phyloP scores from a whole-genome alignment of 2,888 invertebrate genomes.

The Selenia dentaria region DNA sequence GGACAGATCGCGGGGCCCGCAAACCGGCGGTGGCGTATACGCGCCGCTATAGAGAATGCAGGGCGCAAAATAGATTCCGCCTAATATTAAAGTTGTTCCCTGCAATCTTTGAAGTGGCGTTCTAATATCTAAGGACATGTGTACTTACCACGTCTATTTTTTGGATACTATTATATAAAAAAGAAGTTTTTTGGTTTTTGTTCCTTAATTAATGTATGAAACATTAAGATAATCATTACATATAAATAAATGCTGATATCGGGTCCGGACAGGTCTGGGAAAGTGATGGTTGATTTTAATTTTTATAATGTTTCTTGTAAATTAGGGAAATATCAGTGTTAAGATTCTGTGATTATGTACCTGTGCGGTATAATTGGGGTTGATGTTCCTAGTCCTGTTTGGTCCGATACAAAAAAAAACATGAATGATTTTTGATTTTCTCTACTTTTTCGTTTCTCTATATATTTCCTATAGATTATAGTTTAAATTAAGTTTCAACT shows the following conservation, averaged over 20 bases:
- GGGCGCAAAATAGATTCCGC: slow-evolving; percentile 79
- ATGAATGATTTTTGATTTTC: slow-evolving; percentile 26
- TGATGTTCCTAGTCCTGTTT: slow-evolving; percentile 62
- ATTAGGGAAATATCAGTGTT: slow-evolving; percentile 63
- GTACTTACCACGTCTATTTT: slow-evolving; percentile 75
- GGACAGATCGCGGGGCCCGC: slow-evolving; percentile 4
- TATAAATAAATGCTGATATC: slow-evolving; percentile 74
- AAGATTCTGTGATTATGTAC: slow-evolving; percentile 80
- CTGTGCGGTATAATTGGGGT: slow-evolving; percentile 61
- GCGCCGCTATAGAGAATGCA: slow-evolving; percentile 76
- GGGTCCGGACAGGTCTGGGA: slow-evolving; percentile 60
- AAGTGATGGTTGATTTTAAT: slow-evolving; percentile 68
- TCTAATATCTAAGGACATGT: slow-evolving; percentile 58
- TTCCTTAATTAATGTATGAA: slow-evolving; percentile 83
- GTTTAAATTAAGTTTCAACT: too few relatives aligned
- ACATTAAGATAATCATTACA: slow-evolving; percentile 78
- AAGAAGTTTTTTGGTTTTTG: slow-evolving; percentile 81
- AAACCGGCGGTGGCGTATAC: slow-evolving; percentile 43
- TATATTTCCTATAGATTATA: neutral
- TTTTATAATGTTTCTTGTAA: slow-evolving; percentile 72
- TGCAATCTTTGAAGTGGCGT: slow-evolving; percentile 80
- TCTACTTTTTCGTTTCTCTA: neutral
- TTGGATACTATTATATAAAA: slow-evolving; percentile 77
- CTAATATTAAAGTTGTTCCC: slow-evolving; percentile 78
- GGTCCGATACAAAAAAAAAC: slow-evolving; percentile 66